These are phyloP conservation scores for Micronycteris hirsuta DNA, from an alignment of 2,113 vertebrate genomes.

Conservation along the genomic window DNA sequence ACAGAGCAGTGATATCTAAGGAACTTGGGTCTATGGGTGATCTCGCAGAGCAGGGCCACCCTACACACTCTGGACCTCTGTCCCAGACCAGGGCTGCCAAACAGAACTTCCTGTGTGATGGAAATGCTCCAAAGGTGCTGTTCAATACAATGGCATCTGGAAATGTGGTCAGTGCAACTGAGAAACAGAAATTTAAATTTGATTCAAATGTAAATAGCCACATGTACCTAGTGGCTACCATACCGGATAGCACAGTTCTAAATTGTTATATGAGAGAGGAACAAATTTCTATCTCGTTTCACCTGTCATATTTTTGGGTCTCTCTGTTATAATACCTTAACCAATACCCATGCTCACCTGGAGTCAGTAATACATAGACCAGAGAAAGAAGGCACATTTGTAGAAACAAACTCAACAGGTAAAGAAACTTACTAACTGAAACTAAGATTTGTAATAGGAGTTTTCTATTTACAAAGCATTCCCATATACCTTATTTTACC, in stretches of 20 bases:
- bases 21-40: neutral
- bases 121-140: neutral
- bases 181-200: neutral
- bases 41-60: neutral
- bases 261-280: neutral
- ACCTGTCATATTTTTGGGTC: neutral
- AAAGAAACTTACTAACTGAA: neutral
- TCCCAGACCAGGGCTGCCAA: neutral
- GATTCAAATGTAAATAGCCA: neutral
- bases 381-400: neutral
- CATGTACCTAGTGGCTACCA: neutral
- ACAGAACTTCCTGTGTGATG: neutral
- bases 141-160: neutral
- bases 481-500: neutral
- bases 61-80: neutral
- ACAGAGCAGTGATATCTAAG: neutral
- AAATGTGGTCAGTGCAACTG: neutral
- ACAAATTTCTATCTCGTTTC: neutral
- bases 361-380: neutral
- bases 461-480: constrained; percentile 7
- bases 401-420: neutral
- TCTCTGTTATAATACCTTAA: neutral
- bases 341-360: neutral
- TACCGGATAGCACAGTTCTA: neutral
- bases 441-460: neutral